phyloP scores from a whole-genome alignment of 2,888 invertebrate genomes.

The Polietes domitor region DNA sequence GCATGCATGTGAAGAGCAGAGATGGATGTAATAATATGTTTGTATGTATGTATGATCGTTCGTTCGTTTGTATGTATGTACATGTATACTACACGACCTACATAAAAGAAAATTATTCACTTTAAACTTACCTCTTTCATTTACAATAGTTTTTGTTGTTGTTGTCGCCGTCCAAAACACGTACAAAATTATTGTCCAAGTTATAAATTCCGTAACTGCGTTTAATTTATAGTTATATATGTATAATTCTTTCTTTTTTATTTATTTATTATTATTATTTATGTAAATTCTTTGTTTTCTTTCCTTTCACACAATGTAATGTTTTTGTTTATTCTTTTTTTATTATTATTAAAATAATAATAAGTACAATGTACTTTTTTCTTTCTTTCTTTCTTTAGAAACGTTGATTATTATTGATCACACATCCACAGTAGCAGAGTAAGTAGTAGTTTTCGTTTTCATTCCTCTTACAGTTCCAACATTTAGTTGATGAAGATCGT shows the following conservation, averaged over 20 bases:
- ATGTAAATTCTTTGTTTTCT: background rate
- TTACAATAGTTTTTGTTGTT: conserved; percentile 63
- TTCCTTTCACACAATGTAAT: background rate
- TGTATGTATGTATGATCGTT: conserved; percentile 4
- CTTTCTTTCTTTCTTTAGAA: background rate
- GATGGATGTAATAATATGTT: background rate
- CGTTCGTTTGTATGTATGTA: conserved; percentile 12
- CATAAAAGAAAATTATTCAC: conserved; percentile 67
- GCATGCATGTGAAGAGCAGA: background rate
- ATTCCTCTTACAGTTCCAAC: conserved; percentile 32
- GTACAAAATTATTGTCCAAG: background rate
- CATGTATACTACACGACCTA: conserved; percentile 60
- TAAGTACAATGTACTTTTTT: background rate
- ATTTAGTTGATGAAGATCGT: conserved; percentile 51
- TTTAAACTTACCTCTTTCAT: conserved; percentile 67
- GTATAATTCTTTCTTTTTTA: conserved; percentile 3
- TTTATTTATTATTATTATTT: background rate
- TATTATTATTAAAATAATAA: no score
- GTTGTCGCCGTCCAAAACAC: conserved; percentile 51
- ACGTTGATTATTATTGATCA: background rate
- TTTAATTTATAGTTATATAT: no score
- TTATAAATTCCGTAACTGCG: conserved; percentile 26
- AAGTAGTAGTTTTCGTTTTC: conserved; percentile 31
- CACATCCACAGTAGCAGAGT: conserved; percentile 10
- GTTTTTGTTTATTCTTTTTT: background rate